Percentiles rank a stretch among this genome's conserved stretches.
Evolutionary conservation across 2,113 vertebrate species (phyloP).

Genomic region (Scopus umbretta): DNA sequence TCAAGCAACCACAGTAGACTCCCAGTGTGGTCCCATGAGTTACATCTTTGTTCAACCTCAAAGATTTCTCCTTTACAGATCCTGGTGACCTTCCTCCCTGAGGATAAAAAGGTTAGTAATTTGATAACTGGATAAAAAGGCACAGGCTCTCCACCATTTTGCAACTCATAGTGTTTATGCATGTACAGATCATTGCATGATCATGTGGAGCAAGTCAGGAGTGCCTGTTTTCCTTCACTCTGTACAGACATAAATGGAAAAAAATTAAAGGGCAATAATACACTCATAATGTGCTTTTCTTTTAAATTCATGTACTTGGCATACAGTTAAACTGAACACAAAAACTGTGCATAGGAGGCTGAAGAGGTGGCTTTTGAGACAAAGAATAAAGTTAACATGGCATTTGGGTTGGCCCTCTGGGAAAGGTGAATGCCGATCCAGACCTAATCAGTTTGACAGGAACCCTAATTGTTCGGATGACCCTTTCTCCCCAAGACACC

Average conservation of each 20-base stretch:
- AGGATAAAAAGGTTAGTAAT: not conserved
- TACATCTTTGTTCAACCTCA: not conserved
- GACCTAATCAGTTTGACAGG: not conserved
- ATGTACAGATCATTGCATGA: fast-evolving
- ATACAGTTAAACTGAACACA: not conserved
- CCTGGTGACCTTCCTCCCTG: not conserved
- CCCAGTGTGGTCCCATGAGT: not conserved
- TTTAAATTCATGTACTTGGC: not conserved
- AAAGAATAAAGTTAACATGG: not conserved
- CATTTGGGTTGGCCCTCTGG: not conserved
- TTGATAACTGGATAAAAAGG: not conserved
- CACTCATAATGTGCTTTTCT: not conserved
- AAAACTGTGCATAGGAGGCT: not conserved
- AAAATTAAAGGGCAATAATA: not conserved
- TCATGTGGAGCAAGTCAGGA: not conserved
- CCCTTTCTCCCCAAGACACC: not conserved
- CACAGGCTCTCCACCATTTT: not conserved
- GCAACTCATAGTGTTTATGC: not conserved
- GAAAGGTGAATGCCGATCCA: not conserved
- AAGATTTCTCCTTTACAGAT: not conserved
- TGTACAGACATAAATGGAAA: not conserved
- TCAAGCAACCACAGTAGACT: not conserved
- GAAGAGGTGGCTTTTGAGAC: not conserved
- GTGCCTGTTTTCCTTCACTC: not conserved
- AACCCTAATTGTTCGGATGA: not conserved